Base-by-base conservation (phyloP, 1,140 invertebrate species). In the Branchinecta lindahli region DNA sequence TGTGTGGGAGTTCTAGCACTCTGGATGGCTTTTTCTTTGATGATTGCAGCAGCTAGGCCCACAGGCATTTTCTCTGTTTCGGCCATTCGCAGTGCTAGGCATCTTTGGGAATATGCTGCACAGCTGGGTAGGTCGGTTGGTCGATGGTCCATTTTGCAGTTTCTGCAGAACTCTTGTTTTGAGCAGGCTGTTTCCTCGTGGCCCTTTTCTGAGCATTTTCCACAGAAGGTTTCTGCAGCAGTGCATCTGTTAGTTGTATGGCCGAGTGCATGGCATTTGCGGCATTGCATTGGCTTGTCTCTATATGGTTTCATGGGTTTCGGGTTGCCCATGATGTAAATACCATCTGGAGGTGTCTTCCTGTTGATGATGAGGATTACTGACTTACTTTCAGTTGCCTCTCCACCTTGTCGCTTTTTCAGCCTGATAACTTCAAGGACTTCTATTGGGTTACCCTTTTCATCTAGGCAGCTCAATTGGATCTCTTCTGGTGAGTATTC, bases 301-400 rank as follows among this genome's bases (percentile, higher is more conserved):
- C n/a, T 52, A n/a, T 52, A 52, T 52, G n/a, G 9, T n/a, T 52
- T 52, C n/a, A 52, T 52, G 9, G 47, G 47, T n/a, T 52, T 52
- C 47, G 9, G 47, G n/a, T 52, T n/a, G 9, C 47, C 47, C 47
- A 52, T 52, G 9, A 52, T n/a, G n/a, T n/a, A 52, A 9, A 9
- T 52, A 9, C n/a, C n/a, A 9, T 52, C 9, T 52, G 47, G 47
- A 52, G 47, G 47, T 9, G 47, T 52, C 47, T 52, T 9, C n/a
- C n/a, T 9, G 9, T 52, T 52, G 47, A 52, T 9, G 47, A 52
- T 52, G 9, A 52, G n/a, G 9, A 52, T n/a, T 9, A 52, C 47
- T 52, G 47, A 52, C 47, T 52, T 52, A 52, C 47, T 52, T 52
- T 52, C 47, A 52, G n/a, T 9, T n/a, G n/a, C n/a, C 47, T 52